A percentile compares a stretch with the other conserved stretches of the same genome.
These are phyloP conservation scores for Phrixothrix hirtus DNA, from an alignment of 2,888 invertebrate genomes.

Conservation along the genomic window DNA sequence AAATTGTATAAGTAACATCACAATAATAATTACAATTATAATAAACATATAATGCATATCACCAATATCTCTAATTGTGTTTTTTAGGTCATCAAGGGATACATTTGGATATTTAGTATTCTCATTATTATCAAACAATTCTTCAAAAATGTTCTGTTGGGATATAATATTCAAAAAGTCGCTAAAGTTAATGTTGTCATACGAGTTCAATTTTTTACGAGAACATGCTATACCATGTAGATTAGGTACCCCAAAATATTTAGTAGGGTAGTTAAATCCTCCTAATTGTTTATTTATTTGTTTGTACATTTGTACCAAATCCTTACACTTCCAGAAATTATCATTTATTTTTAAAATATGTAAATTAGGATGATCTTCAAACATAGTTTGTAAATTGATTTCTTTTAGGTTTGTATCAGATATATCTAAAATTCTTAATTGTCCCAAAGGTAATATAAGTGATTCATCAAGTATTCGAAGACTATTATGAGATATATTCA, in stretches of 20 bases:
- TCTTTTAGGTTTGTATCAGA: slow-evolving; percentile 12
- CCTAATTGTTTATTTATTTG: slow-evolving; percentile 11
- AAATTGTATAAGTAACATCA: slow-evolving; percentile 14
- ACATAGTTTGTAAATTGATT: slow-evolving; percentile 7
- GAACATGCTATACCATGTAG: slow-evolving; percentile 26
- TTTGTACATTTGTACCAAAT: slow-evolving; percentile 18
- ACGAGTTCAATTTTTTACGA: slow-evolving; percentile 1
- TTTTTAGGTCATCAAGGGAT: background rate
- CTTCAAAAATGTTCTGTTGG: slow-evolving; percentile 14
- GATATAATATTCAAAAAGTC: slow-evolving; percentile 18
- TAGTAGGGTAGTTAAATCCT: slow-evolving; percentile 9
- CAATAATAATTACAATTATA: slow-evolving; percentile 7
- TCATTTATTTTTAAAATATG: slow-evolving; percentile 16
- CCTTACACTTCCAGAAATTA: slow-evolving; percentile 24
- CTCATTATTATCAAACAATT: slow-evolving; percentile 13
- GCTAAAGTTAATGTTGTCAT: slow-evolving; percentile 12
- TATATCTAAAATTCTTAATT: slow-evolving; percentile 14
- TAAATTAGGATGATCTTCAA: slow-evolving; percentile 15
- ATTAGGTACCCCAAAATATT: slow-evolving; percentile 22
- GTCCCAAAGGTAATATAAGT: slow-evolving; percentile 14
- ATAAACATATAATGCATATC: slow-evolving; percentile 15
- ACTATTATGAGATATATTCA: slow-evolving; percentile 21
- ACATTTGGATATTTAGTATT: slow-evolving; percentile 1
- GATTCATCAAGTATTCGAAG: slow-evolving; percentile 5
- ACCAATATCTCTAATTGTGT: background rate